A percentile compares a stretch with the other conserved stretches of the same genome.
Conservation (phyloP, 1,140 invertebrate species). For the Hetaerina americana region DNA sequence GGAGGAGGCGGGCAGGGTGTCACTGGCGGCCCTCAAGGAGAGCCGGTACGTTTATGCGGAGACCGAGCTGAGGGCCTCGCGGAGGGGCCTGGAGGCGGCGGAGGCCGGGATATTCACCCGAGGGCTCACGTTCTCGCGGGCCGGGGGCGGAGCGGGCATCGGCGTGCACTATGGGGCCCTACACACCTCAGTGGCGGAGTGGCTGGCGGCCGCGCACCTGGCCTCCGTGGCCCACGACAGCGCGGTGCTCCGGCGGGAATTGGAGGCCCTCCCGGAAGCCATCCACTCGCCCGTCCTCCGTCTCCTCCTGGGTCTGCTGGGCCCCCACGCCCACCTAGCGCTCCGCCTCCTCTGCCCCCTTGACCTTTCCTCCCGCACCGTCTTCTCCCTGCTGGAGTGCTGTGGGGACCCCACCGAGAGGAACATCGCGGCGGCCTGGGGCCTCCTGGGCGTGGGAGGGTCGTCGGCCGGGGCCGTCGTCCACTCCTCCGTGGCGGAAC, state of each 20-base stretch:
- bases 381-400: slow-evolving; percentile 34
- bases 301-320: slow-evolving; percentile 35
- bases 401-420: slow-evolving; percentile 32
- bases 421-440: slow-evolving; percentile 34
- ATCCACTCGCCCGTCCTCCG: slow-evolving; percentile 24
- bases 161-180: slow-evolving; percentile 31
- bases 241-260: slow-evolving; percentile 34
- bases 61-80: slow-evolving; percentile 27
- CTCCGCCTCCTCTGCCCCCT: slow-evolving; percentile 34
- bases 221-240: slow-evolving; percentile 37
- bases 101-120: slow-evolving; percentile 32
- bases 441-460: slow-evolving; percentile 27
- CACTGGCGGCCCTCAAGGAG: slow-evolving; percentile 31
- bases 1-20: slow-evolving; percentile 35
- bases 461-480: slow-evolving; percentile 25
- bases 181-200: slow-evolving; percentile 35
- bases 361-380: slow-evolving; percentile 32
- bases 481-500: slow-evolving; percentile 30
- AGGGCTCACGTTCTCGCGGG: slow-evolving; percentile 26
- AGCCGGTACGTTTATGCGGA: slow-evolving; percentile 30
- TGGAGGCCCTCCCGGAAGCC: slow-evolving; percentile 31
- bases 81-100: slow-evolving; percentile 27
- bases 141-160: slow-evolving; percentile 19
- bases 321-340: slow-evolving; percentile 32
- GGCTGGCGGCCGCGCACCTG: slow-evolving; percentile 39